Evolutionary conservation across 1,140 invertebrate genomes (phyloP).

Genomic region (Drosophila teissieri): DNA sequence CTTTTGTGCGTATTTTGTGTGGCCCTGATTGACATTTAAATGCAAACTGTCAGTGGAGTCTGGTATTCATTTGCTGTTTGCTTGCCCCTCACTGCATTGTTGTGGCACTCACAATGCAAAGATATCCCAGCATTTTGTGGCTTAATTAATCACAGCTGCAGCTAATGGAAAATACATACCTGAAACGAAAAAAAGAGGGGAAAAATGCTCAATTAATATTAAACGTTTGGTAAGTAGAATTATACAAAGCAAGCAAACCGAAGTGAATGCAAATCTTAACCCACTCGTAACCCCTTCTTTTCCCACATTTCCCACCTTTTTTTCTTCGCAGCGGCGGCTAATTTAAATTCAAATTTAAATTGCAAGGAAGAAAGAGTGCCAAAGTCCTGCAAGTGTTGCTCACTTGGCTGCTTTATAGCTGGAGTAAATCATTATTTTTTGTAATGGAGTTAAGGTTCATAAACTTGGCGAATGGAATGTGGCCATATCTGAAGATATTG

Average conservation of each 20-base stretch:
- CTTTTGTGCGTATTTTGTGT: slow-evolving; percentile 14
- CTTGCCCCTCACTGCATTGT: slow-evolving; percentile 26
- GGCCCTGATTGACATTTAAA: slow-evolving; percentile 51
- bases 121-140: slow-evolving; percentile 6
- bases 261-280: slow-evolving; percentile 9
- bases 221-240: not conserved
- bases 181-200: slow-evolving; percentile 20
- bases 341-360: slow-evolving; percentile 83
- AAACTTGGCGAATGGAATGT: no score
- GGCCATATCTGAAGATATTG: slow-evolving; percentile 17
- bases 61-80: slow-evolving; percentile 8
- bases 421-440: not conserved
- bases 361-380: slow-evolving; percentile 25
- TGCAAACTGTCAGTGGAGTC: slow-evolving; percentile 38
- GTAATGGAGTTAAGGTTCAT: no score
- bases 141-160: slow-evolving; percentile 52
- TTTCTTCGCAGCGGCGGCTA: slow-evolving; percentile 42
- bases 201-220: slow-evolving; percentile 15
- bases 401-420: not conserved
- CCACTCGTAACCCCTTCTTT: no score
- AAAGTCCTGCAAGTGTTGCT: slow-evolving; percentile 17
- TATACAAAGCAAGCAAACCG: not conserved
- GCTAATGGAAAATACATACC: slow-evolving; percentile 33
- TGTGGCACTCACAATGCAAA: slow-evolving; percentile 16
- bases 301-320: no score